These are phyloP conservation scores for Melanotus villosus DNA, from an alignment of 2,888 invertebrate genomes.

Conservation along the genomic window DNA sequence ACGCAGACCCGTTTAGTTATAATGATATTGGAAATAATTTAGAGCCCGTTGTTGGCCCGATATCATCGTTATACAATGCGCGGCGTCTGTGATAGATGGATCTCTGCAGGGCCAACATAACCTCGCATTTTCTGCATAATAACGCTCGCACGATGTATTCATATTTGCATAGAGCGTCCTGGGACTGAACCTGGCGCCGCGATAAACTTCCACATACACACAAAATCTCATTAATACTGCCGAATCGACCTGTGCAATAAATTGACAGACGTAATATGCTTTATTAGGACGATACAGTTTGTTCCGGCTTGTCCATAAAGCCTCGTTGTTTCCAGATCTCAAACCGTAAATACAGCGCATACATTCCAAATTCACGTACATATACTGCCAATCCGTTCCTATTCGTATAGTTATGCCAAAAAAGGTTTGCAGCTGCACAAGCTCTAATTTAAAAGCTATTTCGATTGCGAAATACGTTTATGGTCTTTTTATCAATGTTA, in stretches of 20 bases:
- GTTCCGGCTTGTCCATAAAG: not conserved
- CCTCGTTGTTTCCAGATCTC: not conserved
- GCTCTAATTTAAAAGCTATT: no score
- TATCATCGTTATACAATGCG: conserved; percentile 57
- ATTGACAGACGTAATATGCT: conserved; percentile 34
- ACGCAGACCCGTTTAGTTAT: conserved; percentile 39
- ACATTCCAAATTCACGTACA: not conserved
- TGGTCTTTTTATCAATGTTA: no score
- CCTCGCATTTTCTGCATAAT: conserved; percentile 50
- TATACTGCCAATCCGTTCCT: not conserved
- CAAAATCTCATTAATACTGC: conserved; percentile 35
- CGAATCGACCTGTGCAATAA: conserved; percentile 21
- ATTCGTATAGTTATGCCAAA: not conserved
- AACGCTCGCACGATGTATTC: conserved; percentile 42
- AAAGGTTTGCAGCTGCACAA: no score
- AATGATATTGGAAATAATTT: conserved; percentile 53
- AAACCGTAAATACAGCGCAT: not conserved
- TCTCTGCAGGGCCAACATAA: conserved; percentile 54
- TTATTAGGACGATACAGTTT: conserved; percentile 15
- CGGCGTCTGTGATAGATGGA: conserved; percentile 57
- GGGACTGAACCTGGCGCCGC: conserved; percentile 40
- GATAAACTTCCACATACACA: conserved; percentile 36
- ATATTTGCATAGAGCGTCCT: conserved; percentile 42
- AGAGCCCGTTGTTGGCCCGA: conserved; percentile 57
- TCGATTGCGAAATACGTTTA: no score